Conservation (phyloP, 37 sponge, comb jelly and placozoan genomes). For the Halichondria panicea region DNA sequence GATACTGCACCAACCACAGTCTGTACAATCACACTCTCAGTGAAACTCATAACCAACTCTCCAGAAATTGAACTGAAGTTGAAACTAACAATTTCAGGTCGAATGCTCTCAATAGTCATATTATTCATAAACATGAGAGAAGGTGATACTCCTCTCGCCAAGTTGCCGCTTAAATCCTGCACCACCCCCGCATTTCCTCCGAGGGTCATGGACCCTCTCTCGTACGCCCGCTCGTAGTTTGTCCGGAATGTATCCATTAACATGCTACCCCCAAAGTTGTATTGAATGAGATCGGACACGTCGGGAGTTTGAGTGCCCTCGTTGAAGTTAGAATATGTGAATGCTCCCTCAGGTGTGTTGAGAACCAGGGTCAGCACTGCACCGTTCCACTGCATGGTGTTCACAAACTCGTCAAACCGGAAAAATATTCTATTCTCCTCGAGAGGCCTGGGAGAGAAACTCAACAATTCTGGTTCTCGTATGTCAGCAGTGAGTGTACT, state of each 20-base stretch:
- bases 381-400: background rate
- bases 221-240: slow-evolving; percentile 3
- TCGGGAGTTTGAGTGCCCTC: background rate
- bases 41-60: slow-evolving; percentile 1
- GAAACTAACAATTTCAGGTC: slow-evolving; percentile 1
- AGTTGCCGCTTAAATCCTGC: slow-evolving; percentile 2
- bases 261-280: background rate
- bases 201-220: background rate
- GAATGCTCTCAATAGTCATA: too few species aligned
- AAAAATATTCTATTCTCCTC: background rate
- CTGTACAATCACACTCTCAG: background rate
- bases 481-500: background rate
- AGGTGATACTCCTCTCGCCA: background rate
- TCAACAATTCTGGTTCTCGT: background rate
- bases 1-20: slow-evolving; percentile 1
- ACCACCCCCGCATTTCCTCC: background rate
- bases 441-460: background rate
- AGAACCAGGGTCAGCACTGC: background rate
- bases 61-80: background rate
- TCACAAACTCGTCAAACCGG: slow-evolving; percentile 14
- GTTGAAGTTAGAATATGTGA: slow-evolving; percentile 1
- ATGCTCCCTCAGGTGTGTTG: background rate
- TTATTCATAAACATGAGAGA: background rate
- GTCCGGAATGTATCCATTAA: background rate
- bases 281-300: background rate